Base-by-base conservation (phyloP, 2,113 vertebrate genomes). In the Rhinogobius similis region DNA sequence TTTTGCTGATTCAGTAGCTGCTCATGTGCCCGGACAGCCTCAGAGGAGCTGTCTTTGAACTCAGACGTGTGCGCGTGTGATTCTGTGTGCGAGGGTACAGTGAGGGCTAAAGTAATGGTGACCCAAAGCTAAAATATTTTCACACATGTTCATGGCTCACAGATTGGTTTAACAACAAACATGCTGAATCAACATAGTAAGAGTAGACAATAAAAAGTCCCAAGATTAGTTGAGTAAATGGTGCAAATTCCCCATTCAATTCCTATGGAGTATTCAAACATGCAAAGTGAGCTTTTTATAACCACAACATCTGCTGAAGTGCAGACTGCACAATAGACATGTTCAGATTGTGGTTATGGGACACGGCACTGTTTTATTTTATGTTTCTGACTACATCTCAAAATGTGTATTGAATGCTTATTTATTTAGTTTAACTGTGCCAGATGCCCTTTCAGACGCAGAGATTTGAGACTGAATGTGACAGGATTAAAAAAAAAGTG, bases 1-100 rank as follows among this genome's bases (percentile, higher is more conserved):
- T 83, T 61, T 79, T 82, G 87, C 87, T 89, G 87, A 88, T 79
- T 89, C 85, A 87, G 87, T 67, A 72, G 38, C 7, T 68, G 43
- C 73, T 65, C 75, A 68, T 78, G 76, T 68, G 27, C 73, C 65
- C 59, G 48, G 50, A 62, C 43, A 59, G 69, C 59, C 76, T 70
- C 62, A 23, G 71, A 11, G 39, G 82, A 80, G 72, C 61, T 16
- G 76, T 46, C 68, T 85, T 85, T 86, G 77, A 89, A 86, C 65
- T 72, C 24, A 3, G 55, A 44, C 41, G n/a, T 18, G 73, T 65
- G 72, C 32, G 18, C 68, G 67, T 72, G 63, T 65, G 52, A 20
- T 16, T 70, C 24, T 62, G 56, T 70, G 27, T n/a, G 2, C 18
- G 38, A 61, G 53, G 27, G 56, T 10, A 27, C 61, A 69, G 7